Percentiles rank a stretch among this genome's conserved stretches.
Evolutionary conservation across 2,113 vertebrate species (phyloP).

Genomic region (Felis chaus): DNA sequence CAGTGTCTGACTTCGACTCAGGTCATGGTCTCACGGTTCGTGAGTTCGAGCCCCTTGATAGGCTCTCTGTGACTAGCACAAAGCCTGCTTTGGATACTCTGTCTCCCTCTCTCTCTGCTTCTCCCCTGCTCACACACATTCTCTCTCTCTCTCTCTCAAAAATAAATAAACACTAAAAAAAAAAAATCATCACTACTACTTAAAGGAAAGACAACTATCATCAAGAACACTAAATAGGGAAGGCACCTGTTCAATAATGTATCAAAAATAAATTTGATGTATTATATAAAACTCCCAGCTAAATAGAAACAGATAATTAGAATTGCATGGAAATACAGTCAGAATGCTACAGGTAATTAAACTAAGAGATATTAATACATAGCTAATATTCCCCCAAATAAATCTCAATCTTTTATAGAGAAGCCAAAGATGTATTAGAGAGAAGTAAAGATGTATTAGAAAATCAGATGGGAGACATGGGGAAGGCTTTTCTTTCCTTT

Average conservation of each 20-base stretch:
- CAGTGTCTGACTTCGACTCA: no score
- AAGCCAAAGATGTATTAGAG: not conserved
- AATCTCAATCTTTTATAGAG: not conserved
- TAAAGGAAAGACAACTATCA: not conserved
- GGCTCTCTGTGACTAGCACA: no score
- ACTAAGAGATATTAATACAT: not conserved
- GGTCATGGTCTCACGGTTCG: no score
- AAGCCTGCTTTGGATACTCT: no score
- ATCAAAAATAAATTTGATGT: not conserved
- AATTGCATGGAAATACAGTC: not conserved
- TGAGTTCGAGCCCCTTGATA: no score
- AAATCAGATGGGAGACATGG: not conserved
- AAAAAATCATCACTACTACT: not conserved
- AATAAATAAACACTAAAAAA: no score
- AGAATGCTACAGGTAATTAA: not conserved
- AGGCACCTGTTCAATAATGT: not conserved
- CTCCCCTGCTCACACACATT: no score
- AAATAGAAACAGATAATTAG: not conserved
- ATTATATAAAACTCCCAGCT: not conserved
- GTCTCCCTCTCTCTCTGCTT: no score
- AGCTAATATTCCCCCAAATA: not conserved
- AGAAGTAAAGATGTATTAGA: not conserved
- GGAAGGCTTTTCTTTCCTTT: not conserved
- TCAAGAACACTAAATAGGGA: not conserved
- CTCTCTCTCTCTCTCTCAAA: no score